Evolutionary conservation across 2,797 vertebrate species (phyloP), one percentile per base, ranked within the genome.

Genomic region (Alectoris magna): DNA sequence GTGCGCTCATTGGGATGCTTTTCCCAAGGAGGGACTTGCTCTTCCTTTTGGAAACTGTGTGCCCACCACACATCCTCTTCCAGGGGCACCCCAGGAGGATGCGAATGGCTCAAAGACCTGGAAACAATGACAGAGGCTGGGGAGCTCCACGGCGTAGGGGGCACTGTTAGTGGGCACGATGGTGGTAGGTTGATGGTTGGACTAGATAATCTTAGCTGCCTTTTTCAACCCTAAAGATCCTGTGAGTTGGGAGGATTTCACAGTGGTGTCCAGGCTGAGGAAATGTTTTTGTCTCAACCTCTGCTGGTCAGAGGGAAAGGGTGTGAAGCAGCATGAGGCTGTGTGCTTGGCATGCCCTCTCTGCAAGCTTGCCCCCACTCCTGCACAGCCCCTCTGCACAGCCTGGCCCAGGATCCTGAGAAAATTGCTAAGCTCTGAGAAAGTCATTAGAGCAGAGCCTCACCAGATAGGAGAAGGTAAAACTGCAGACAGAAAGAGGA

Each of bases 211-310:
- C 29, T 18, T 55, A 31, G 29, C 4, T 6, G 29, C 31, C 53
- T 18, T 31, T 31, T 55, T 18, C 53, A 55, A 18, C 53, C 17
- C 53, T 11, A 31, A 55, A 31, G 29, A 31, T 31, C 14, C 53
- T 11, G 19, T 19, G 53, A 55, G 31, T 16, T 15, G 11, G n/a
- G 48, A 39, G 17, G 58, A 73, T 24, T 14, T 46, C 31, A 10
- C 23, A 9, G n/a, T 79, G 26, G 18, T 79, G 27, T 3, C 66
- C 18, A 4, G 0, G 0, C 18, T 56, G 16, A 24, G 21, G 14
- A 19, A 85, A 14, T 4, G 27, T 31, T 74, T 64, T 68, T 67
- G 7, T 44, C 26, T 13, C n/a, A 22, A n/a, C 6, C 27, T 10
- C 4, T 31, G 29, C 44, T 73, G 67, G 39, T 43, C 39, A 23